Evolutionary conservation across 2,797 vertebrate species (phyloP), one percentile per base, ranked within the genome.

Genomic region (Pantherophis vulpinus): DNA sequence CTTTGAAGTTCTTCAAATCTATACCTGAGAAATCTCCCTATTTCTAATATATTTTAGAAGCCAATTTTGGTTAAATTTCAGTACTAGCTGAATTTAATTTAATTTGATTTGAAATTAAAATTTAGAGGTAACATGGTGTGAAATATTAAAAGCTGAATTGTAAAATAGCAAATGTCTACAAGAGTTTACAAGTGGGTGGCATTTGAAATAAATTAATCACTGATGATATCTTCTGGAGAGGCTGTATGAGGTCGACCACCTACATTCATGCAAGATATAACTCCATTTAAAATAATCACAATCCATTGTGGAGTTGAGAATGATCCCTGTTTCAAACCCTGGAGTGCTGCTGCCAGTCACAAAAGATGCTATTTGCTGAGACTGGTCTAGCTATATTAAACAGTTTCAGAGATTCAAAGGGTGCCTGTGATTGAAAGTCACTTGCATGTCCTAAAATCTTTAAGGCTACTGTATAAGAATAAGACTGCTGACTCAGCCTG

Each of bases 261-360:
- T 42, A 20, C 18, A 58, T 70, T 74, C 54, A 58, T n/a, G 14
- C 54, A 47, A 88, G 32, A 2, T 58, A 58, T 37, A 89, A 5
- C 58, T 37, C n/a, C 74, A 86, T n/a, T 86, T 90, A 63, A 93
- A 93, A 63, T 37, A 90, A 86, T 55, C 58, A 74, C 11, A 88
- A 18, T 5, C n/a, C 16, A 4, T 29, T 1, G 5, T 7, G 56
- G 32, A 29, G 32, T 32, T 70, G 32, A 23, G 61, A 42, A 58
- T 42, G 3, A 51, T 5, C 56, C 54, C 70, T 42, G 23, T 66
- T 20, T 37, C 51, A 37, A 27, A 56, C 66, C n/a, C 55, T 58
- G 20, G 32, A 79, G 55, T 59, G 25, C 6, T 47, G 11, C 37
- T 51, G 29, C 47, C 13, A 32, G 18, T 89, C 8, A 54, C 13